Conservation (phyloP, 92 coral and sea anemone species). For the Porites lobata region DNA sequence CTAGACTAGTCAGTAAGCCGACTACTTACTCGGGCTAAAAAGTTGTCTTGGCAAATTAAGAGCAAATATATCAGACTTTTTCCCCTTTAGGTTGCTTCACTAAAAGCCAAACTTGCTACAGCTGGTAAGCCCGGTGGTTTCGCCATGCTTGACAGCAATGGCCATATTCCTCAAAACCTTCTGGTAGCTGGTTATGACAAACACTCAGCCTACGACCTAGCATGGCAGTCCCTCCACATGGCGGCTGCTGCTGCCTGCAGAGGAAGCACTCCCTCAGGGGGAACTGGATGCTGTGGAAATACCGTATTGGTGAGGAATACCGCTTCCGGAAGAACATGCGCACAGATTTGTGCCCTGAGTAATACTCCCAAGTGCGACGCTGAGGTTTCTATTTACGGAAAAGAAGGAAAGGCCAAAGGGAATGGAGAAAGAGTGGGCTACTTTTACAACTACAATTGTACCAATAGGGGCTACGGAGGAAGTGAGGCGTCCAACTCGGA, state of each 20-base stretch:
- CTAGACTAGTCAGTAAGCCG: no score
- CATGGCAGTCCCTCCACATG: no score
- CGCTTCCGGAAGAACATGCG: neutral
- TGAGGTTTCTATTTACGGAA: slow-evolving; percentile 28
- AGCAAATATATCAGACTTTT: neutral
- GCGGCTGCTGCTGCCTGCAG: no score
- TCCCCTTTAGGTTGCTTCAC: neutral
- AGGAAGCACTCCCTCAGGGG: slow-evolving; percentile 13
- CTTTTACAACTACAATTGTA: neutral
- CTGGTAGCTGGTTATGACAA: neutral
- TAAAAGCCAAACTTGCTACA: neutral
- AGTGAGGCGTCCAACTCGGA: slow-evolving; percentile 21
- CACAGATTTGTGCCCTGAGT: neutral
- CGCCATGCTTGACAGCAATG: slow-evolving; percentile 14
- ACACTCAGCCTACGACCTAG: no score
- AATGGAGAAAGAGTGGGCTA: neutral
- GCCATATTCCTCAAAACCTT: slow-evolving; percentile 29
- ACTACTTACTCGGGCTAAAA: no score
- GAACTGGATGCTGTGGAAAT: slow-evolving; percentile 17
- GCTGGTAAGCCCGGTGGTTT: slow-evolving; percentile 23
- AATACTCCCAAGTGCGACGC: slow-evolving; percentile 1
- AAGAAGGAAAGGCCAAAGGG: slow-evolving; percentile 17
- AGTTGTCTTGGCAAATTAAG: neutral
- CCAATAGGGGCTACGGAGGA: neutral
- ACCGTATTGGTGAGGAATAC: slow-evolving; percentile 3